Evolutionary conservation across 2,888 invertebrate genomes (phyloP).

Genomic region (Lumbricus terrestris): DNA sequence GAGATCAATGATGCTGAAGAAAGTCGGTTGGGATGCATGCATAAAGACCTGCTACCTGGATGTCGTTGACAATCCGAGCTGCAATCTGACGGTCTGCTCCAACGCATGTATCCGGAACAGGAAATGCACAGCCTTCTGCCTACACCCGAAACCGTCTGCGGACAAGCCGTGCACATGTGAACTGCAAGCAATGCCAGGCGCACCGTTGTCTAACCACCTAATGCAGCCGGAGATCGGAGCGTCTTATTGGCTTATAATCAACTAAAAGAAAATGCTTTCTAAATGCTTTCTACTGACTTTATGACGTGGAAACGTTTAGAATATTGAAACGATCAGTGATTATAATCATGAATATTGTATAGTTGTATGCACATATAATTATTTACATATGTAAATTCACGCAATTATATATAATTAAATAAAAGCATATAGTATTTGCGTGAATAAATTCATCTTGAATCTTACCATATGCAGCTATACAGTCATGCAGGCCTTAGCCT

Average conservation of each 20-base stretch:
- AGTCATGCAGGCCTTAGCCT: no score
- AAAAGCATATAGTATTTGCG: no score
- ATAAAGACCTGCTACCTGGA: background rate
- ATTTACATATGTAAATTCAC: no score
- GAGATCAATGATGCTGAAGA: background rate
- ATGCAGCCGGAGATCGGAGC: background rate
- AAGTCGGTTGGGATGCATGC: background rate
- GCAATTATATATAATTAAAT: no score
- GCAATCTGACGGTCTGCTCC: background rate
- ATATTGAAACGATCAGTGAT: no score
- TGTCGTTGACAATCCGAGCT: background rate
- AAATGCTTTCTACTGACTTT: background rate
- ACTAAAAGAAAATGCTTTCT: no score
- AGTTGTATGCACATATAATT: no score
- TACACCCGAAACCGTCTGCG: background rate
- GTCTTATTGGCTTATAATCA: background rate
- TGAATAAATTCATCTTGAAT: no score
- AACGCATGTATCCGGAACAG: background rate
- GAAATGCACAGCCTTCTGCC: slow-evolving; percentile 5
- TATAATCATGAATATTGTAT: no score
- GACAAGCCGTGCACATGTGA: background rate
- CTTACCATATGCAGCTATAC: no score
- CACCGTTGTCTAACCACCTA: background rate
- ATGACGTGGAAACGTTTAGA: background rate
- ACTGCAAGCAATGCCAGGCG: background rate